Percentiles rank a stretch among this genome's conserved stretches.
phyloP scores from a whole-genome alignment of 2,797 vertebrate species.

The Eupleurogrammus muticus region DNA sequence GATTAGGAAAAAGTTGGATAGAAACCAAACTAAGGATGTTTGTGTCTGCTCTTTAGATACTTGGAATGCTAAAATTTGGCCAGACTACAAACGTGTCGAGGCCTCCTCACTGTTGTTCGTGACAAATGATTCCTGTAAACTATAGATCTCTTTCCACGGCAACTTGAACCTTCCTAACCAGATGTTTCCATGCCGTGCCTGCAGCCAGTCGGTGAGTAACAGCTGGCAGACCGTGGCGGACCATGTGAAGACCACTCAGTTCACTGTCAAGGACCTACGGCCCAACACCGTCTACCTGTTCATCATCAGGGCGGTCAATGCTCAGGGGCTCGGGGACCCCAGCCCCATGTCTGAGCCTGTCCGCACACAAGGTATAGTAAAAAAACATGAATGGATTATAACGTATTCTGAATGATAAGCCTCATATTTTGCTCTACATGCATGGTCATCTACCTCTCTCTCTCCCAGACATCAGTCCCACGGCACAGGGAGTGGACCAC shows the following conservation, averaged over 20 bases:
- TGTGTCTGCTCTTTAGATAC: slow-evolving; percentile 13
- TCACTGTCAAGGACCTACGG: slow-evolving; percentile 89
- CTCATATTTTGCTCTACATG: slow-evolving; percentile 7
- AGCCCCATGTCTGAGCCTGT: slow-evolving; percentile 95
- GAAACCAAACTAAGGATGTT: background rate
- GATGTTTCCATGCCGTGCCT: slow-evolving; percentile 28
- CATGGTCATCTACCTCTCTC: slow-evolving; percentile 7
- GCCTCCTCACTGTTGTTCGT: slow-evolving; percentile 14
- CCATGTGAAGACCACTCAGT: slow-evolving; percentile 89
- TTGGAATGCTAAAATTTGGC: slow-evolving; percentile 7
- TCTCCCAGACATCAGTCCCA: slow-evolving; percentile 91
- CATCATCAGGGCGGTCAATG: slow-evolving; percentile 93
- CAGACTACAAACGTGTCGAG: no score
- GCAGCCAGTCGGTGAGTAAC: slow-evolving; percentile 95
- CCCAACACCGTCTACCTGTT: slow-evolving; percentile 97
- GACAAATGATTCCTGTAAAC: slow-evolving; percentile 16
- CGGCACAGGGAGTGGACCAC: slow-evolving; percentile 95
- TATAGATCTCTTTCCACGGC: background rate
- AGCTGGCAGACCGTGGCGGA: slow-evolving; percentile 96
- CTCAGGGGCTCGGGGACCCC: slow-evolving; percentile 94
- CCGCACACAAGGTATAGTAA: slow-evolving; percentile 91
- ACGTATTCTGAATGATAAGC: background rate
- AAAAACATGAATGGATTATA: background rate
- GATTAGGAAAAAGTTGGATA: no score
- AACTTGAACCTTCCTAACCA: slow-evolving; percentile 14